Conservation (phyloP, 2,888 invertebrate species). For the Iselma pallidipennis region DNA sequence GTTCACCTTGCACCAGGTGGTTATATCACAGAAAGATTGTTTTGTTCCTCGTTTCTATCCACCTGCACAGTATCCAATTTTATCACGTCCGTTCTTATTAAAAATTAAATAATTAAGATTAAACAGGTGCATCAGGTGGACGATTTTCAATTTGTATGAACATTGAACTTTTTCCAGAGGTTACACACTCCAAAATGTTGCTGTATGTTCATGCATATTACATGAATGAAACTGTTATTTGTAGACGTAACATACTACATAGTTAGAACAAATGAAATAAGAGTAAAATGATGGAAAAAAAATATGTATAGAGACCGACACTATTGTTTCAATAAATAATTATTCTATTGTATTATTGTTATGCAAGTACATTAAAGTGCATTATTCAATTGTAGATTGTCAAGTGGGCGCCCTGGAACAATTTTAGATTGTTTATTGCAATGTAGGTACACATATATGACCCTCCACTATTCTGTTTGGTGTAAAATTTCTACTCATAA, state of each 20-base stretch:
- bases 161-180: neutral
- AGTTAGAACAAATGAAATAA: too few relatives aligned
- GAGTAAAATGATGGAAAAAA: neutral
- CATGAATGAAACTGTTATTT: slow-evolving; percentile 7
- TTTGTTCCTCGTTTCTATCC: neutral
- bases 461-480: neutral
- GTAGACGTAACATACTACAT: too few relatives aligned
- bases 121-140: neutral
- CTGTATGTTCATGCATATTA: slow-evolving; percentile 1
- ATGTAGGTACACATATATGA: neutral
- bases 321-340: slow-evolving; percentile 24
- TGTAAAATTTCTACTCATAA: neutral
- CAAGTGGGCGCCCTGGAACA: slow-evolving; percentile 9
- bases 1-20: neutral
- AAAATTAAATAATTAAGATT: neutral
- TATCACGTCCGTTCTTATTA: neutral
- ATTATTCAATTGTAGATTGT: slow-evolving; percentile 19
- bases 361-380: slow-evolving; percentile 14
- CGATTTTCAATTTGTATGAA: neutral
- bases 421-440: neutral
- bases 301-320: neutral
- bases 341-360: slow-evolving; percentile 22
- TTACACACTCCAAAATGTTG: neutral
- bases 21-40: neutral
- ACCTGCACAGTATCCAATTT: neutral